Percentiles rank a stretch among this genome's conserved stretches.
These are phyloP conservation scores for Macrophya annulata DNA, from an alignment of 2,888 invertebrate species.

Conservation along the genomic window DNA sequence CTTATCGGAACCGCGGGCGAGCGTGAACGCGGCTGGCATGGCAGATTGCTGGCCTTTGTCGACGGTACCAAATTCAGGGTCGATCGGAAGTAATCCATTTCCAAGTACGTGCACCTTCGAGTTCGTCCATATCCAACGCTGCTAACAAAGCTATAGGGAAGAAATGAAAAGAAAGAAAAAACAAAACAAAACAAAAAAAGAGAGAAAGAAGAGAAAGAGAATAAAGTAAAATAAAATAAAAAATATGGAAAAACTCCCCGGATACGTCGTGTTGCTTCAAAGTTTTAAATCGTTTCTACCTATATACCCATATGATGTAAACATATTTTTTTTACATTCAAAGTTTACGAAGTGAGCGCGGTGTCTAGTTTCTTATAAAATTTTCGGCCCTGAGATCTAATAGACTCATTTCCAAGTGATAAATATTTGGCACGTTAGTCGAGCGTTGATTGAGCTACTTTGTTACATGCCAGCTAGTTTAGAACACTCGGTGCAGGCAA, in stretches of 20 bases:
- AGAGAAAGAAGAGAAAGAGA: background rate
- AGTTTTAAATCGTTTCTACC: conserved; percentile 11
- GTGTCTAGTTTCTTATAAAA: background rate
- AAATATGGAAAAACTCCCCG: background rate
- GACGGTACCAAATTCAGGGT: conserved; percentile 51
- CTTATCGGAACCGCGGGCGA: conserved; percentile 51
- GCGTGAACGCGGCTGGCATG: conserved; percentile 43
- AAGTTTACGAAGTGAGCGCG: background rate
- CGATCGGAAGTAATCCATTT: conserved; percentile 56
- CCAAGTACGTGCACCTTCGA: conserved; percentile 49
- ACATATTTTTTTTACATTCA: conserved; percentile 13
- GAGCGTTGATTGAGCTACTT: conserved; percentile 26
- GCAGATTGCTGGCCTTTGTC: conserved; percentile 45
- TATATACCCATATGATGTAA: background rate
- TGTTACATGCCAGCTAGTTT: conserved; percentile 36
- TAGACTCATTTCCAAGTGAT: conserved; percentile 34
- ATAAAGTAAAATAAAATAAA: background rate
- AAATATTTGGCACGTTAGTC: conserved; percentile 41
- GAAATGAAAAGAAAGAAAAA: background rate
- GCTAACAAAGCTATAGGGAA: conserved; percentile 21
- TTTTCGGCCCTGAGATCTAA: background rate
- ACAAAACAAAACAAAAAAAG: background rate
- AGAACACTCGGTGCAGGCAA: background rate
- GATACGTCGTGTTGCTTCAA: conserved; percentile 1
- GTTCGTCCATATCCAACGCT: background rate